These are phyloP conservation scores for Microplitis manilae DNA, from an alignment of 2,888 invertebrate genomes.

Conservation along the genomic window DNA sequence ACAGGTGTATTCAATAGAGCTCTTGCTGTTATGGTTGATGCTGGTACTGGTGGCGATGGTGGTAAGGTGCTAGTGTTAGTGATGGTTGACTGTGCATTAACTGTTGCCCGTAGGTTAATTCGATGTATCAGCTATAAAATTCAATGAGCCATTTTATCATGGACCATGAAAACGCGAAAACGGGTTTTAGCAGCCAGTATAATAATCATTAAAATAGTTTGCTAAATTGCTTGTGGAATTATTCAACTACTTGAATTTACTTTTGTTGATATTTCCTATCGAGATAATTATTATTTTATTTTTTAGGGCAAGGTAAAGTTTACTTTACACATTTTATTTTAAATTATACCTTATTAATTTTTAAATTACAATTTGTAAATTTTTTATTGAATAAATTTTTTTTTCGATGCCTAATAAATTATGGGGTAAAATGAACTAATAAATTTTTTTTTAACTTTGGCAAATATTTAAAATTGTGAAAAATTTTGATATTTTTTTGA, in stretches of 20 bases:
- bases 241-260: constrained; percentile 7
- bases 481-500: too few relatives aligned
- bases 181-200: constrained; percentile 39
- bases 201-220: constrained; percentile 20
- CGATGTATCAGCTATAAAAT: constrained; percentile 47
- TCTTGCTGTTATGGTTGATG: neutral
- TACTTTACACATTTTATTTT: neutral
- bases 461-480: too few relatives aligned
- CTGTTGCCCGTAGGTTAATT: constrained; percentile 43
- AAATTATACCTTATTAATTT: neutral
- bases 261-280: neutral
- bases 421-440: too few relatives aligned
- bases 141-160: constrained; percentile 49
- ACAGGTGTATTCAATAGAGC: constrained; percentile 10
- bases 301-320: neutral
- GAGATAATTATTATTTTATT: neutral
- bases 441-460: too few relatives aligned
- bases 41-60: neutral
- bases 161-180: constrained; percentile 47
- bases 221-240: neutral
- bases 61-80: neutral
- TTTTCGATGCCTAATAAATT: too few relatives aligned
- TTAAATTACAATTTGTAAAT: neutral
- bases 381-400: neutral
- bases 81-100: constrained; percentile 14